Evolutionary conservation across 2,888 invertebrate genomes (phyloP), one percentile per base, ranked within the genome.

Genomic region (Megaustenia siamemsis): DNA sequence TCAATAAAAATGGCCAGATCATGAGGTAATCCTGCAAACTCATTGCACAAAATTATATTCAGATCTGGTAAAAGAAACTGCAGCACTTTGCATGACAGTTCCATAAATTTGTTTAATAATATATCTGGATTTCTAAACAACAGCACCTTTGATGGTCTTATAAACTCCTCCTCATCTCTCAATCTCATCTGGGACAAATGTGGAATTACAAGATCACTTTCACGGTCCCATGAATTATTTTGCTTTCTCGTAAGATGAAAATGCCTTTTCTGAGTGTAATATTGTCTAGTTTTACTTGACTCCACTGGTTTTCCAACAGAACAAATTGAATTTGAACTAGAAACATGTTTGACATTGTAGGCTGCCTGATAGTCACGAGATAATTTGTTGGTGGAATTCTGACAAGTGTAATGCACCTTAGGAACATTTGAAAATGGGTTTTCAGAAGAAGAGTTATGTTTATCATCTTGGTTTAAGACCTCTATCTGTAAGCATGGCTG

Each of bases 31-130:
- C 40, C 21, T 5, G 45, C 73, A 28, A 82, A 43, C 60, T 82
- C 82, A 82, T 63, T 75, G 35, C 45, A 32, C 45, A 82, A 63
- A 40, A 63, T 82, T n/a, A 82, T 63, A 21, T 60, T 35, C 82
- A 82, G 35, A 28, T 82, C 63, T 75, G 82, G 82, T 60, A 82
- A 45, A 24, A 82, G 40, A n/a, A 75, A 45, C 75, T 82, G 82
- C 63, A 82, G 32, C 1, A 45, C 63, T 43, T 38, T 82, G 69
- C 82, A 82, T 0, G 63, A 63, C 32, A 82, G 60, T 28, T 63
- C 40, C 0, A 15, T n/a, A 69, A 82, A 82, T 32, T 10, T 32
- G 0, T 15, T 35, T 73, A 82, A 45, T 45, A 43, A 43, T 63
- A 45, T 32, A 18, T 15, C 68, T 40, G 82, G 82, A 32, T 82